Evolutionary conservation across 2,797 vertebrate species (phyloP).

Genomic region (Smutsia temminckii): DNA sequence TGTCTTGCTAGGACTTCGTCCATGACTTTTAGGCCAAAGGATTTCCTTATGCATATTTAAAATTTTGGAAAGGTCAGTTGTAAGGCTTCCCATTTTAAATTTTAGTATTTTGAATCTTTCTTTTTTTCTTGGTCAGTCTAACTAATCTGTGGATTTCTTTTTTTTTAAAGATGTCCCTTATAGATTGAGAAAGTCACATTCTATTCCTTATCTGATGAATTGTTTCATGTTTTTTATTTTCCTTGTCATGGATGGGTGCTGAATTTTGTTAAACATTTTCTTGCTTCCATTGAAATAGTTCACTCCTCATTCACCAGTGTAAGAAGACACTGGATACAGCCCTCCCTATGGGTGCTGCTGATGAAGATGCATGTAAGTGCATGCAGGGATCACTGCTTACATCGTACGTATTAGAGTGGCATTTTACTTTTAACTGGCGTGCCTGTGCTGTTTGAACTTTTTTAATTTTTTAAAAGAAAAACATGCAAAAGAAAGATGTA

Average conservation of each 20-base stretch:
- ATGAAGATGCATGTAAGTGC: accelerated
- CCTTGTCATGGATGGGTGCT: background rate
- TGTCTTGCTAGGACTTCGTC: background rate
- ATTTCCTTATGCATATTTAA: background rate
- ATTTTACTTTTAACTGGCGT: background rate
- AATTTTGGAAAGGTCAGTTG: background rate
- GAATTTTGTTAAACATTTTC: background rate
- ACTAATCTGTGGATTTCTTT: background rate
- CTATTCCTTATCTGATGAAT: background rate
- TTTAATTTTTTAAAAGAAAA: background rate
- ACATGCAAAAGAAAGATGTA: background rate
- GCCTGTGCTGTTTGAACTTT: background rate
- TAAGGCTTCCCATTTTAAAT: background rate
- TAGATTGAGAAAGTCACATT: background rate
- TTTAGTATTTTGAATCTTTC: background rate
- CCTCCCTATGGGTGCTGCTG: accelerated
- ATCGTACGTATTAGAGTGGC: too few relatives aligned
- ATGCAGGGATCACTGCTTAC: background rate
- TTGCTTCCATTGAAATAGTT: background rate
- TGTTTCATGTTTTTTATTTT: background rate
- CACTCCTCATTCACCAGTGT: background rate
- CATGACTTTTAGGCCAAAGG: background rate
- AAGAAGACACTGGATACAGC: accelerated
- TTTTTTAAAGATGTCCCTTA: background rate
- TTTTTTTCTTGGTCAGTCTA: background rate